Conservation (phyloP, 2,888 invertebrate genomes). For the Cheilosia scutellata region DNA sequence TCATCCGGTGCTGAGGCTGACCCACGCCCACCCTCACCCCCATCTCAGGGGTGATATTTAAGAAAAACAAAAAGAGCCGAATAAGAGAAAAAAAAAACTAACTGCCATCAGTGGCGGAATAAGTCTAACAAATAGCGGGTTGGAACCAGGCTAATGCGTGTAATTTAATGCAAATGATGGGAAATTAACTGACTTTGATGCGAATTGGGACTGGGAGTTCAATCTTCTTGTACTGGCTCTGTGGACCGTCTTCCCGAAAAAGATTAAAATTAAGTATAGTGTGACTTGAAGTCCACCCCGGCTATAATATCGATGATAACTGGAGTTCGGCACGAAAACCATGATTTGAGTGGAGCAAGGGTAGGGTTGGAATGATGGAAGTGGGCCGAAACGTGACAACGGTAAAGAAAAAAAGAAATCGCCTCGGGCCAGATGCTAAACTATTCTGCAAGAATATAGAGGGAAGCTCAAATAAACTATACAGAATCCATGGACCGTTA, state of each 20-base stretch:
- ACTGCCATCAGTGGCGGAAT: conserved; percentile 26
- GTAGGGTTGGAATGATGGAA: conserved; percentile 17
- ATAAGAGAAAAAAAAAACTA: not conserved
- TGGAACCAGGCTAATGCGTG: conserved; percentile 69
- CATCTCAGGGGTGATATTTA: conserved; percentile 41
- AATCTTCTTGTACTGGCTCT: conserved; percentile 7
- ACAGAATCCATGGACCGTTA: conserved; percentile 67
- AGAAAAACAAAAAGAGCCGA: conserved; percentile 9
- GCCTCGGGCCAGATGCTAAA: conserved; percentile 45
- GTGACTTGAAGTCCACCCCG: conserved; percentile 42
- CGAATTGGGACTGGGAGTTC: conserved; percentile 50
- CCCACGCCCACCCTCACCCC: conserved; percentile 12
- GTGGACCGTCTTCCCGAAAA: conserved; percentile 24
- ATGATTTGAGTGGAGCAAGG: conserved; percentile 26
- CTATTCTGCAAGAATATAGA: conserved; percentile 47
- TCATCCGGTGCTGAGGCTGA: conserved; percentile 33
- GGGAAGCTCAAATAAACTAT: conserved; percentile 62
- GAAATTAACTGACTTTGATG: conserved; percentile 72
- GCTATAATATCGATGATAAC: conserved; percentile 45
- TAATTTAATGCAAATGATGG: conserved; percentile 75
- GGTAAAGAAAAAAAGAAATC: conserved; percentile 21
- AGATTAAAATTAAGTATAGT: conserved; percentile 60
- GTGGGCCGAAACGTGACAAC: conserved; percentile 54
- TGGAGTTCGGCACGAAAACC: conserved; percentile 43
- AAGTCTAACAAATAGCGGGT: conserved; percentile 55